Conservation (phyloP, 2,113 vertebrate genomes). For the Nyctereutes procyonoides region DNA sequence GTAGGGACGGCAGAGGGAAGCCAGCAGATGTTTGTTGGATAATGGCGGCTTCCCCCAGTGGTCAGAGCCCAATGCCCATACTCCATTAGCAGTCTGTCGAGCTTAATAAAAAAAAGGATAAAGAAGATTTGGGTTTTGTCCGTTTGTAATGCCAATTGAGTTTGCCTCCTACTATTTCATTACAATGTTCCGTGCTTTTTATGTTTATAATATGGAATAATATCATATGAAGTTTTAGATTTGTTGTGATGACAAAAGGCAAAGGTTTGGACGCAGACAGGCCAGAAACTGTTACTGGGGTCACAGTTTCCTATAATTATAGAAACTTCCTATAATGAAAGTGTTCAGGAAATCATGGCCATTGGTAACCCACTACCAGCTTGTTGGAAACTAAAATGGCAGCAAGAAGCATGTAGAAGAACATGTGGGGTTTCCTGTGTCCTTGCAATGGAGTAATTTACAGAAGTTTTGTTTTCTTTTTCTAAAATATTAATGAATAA, state of each 20-base stretch:
- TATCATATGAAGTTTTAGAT: slow-evolving; percentile 71
- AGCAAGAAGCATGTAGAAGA: background rate
- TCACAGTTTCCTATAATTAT: slow-evolving; percentile 82
- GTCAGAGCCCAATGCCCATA: background rate
- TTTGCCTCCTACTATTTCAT: slow-evolving; percentile 80
- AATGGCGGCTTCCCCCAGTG: slow-evolving; percentile 76
- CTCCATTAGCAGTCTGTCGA: slow-evolving; percentile 41
- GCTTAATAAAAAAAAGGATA: slow-evolving; percentile 57
- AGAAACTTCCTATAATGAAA: slow-evolving; percentile 73
- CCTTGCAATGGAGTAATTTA: background rate
- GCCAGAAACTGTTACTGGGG: slow-evolving; percentile 79
- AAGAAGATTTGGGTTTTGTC: background rate
- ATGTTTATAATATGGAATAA: slow-evolving; percentile 76
- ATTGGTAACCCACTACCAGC: slow-evolving; percentile 62
- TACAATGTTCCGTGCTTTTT: slow-evolving; percentile 76
- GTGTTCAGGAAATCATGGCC: slow-evolving; percentile 71
- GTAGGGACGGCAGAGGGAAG: slow-evolving; percentile 75
- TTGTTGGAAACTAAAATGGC: slow-evolving; percentile 40
- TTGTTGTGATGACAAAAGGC: slow-evolving; percentile 72
- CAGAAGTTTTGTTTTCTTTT: background rate
- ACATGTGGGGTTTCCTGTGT: background rate
- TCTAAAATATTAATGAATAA: slow-evolving; percentile 5
- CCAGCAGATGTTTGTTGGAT: slow-evolving; percentile 83
- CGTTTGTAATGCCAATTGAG: slow-evolving; percentile 79
- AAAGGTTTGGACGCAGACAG: slow-evolving; percentile 76